Percentiles rank a stretch among this genome's conserved stretches.
phyloP scores from a whole-genome alignment of 1,140 invertebrate species.

The Diorhabda carinulata region DNA sequence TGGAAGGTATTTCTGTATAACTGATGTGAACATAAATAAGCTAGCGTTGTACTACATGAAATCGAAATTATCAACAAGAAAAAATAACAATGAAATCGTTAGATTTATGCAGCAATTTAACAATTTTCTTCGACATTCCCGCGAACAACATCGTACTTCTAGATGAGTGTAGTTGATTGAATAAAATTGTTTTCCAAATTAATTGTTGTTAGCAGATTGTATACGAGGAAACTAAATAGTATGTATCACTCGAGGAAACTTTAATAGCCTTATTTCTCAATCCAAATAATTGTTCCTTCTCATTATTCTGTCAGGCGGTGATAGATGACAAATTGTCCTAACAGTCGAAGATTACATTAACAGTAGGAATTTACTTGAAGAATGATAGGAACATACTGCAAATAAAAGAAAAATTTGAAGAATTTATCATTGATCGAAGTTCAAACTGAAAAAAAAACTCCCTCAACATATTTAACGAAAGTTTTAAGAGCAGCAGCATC shows the following conservation, averaged over 20 bases:
- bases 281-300: neutral
- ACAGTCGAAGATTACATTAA: no score
- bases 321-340: neutral
- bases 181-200: constrained; percentile 3
- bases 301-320: neutral
- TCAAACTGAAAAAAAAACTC: no score
- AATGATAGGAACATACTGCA: no score
- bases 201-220: neutral
- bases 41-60: no score
- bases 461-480: no score
- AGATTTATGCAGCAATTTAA: constrained; percentile 3
- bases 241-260: neutral
- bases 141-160: neutral
- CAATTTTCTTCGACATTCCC: neutral
- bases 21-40: no score
- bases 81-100: neutral
- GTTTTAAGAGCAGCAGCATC: no score
- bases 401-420: no score
- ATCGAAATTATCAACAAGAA: no score
- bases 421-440: no score
- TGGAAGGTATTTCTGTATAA: no score
- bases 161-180: neutral
- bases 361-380: no score
- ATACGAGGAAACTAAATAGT: neutral
- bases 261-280: neutral